These are phyloP conservation scores for Cheilosia scutellata DNA, from an alignment of 2,888 invertebrate genomes.

Conservation along the genomic window DNA sequence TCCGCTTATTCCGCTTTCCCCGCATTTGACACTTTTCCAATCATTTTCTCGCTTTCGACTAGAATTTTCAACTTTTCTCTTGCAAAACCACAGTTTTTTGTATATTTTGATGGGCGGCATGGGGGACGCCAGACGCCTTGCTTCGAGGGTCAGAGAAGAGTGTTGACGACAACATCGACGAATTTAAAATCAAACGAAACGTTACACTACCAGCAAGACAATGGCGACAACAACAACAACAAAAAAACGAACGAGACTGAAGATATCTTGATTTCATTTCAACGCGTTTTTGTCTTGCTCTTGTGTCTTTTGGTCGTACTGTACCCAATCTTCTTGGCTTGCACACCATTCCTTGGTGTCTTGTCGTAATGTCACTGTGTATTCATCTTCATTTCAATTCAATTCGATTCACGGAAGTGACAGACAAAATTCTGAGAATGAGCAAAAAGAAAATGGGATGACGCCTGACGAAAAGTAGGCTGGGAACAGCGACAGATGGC, in stretches of 20 bases:
- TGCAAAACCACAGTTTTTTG: conserved; percentile 43
- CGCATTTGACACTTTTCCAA: conserved; percentile 74
- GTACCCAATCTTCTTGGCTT: not conserved
- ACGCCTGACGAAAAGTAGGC: conserved; percentile 50
- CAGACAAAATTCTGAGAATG: conserved; percentile 37
- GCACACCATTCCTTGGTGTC: conserved; percentile 10
- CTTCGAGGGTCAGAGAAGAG: conserved; percentile 64
- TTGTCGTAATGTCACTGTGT: conserved; percentile 45
- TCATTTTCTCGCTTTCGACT: conserved; percentile 57
- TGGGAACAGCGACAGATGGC: conserved; percentile 38
- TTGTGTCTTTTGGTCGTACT: conserved; percentile 6
- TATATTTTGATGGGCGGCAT: not conserved
- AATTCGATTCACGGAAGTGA: conserved; percentile 64
- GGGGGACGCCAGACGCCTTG: not conserved
- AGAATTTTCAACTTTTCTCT: conserved; percentile 51
- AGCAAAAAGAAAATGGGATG: conserved; percentile 7
- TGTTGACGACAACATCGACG: conserved; percentile 62
- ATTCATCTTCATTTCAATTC: conserved; percentile 65
- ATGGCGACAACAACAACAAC: conserved; percentile 17
- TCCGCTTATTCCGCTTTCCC: conserved; percentile 16
- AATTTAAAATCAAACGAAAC: conserved; percentile 63
- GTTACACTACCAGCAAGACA: conserved; percentile 59
- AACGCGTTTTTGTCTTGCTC: conserved; percentile 65
- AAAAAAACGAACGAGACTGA: conserved; percentile 17
- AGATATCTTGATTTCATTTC: conserved; percentile 72